Base-by-base conservation (phyloP, 2,797 vertebrate genomes). In the Spatula versicolor region DNA sequence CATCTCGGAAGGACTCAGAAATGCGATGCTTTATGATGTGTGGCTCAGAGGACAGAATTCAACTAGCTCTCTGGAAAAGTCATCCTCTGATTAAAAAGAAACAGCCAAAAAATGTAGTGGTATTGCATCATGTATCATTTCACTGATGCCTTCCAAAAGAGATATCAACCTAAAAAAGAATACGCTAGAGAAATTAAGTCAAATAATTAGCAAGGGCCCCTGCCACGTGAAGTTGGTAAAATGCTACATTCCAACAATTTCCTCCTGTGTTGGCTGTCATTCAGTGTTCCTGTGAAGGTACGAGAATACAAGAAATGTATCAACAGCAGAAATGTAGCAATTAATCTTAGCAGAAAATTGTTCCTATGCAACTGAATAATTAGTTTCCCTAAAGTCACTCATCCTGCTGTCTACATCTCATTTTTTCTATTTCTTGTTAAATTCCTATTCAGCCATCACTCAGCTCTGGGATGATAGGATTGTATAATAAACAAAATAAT, bases 401-500 rank as follows among this genome's bases (percentile, higher is more conserved):
- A 93, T 91, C 33, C 75, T 90, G 69, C 62, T 0, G 41, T n/a
- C 82, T 90, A 75, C 45, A 82, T 74, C 55, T 55, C 20, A 55
- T 92, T 95, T 95, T 91, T 79, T 93, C 77, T 89, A n/a, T 54
- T 86, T 76, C 96, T 92, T 88, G 79, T 94, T 94, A 88, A 95
- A 94, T 63, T 90, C 64, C 55, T 83, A 72, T 93, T 94, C 86
- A 93, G 69, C 66, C 82, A 69, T 85, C 64, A 33, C 54, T 93
- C 83, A 83, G 71, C 64, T 89, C 79, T 28, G 62, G 94, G 89
- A 86, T 83, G 86, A 89, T 5, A 90, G n/a, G 64, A 86, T 19
- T 93, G 75, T 73, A 62, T 62, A 93, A 95, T 83, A 95, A 96
- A 96, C 75, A 96, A 95, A 96, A 93, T 90, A 95, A 96, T 93